Evolutionary conservation across 2,113 vertebrate genomes (phyloP), one percentile per base, ranked within the genome.

Genomic region (Erinaceus europaeus): DNA sequence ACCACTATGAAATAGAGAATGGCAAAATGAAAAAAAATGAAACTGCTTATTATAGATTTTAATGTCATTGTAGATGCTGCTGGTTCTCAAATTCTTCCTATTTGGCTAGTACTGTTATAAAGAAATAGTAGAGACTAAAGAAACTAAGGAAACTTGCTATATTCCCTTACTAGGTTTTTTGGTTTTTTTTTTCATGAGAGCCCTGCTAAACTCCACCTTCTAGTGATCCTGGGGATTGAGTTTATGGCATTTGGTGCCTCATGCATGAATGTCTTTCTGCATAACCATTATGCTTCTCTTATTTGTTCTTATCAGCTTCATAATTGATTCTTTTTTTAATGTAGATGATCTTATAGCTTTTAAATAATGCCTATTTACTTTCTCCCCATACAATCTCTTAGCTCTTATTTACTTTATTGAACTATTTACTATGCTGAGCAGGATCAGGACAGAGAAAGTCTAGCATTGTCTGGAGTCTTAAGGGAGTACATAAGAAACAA

Each of bases 1-100:
- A 57, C 36, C n/a, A 86, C 27, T 86, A 40, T 79, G 27, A 92
- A 86, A 83, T 86, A 81, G 23, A 8, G 10, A 90, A 52, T 64
- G 27, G 25, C 17, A 55, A 10, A 83, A 61, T 38, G 52, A 57
- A 75, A n/a, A 65, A 64, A 81, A 46, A 57, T 59, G 4, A 57
- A 68, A 55, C 25, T 42, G 14, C 38, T 73, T 65, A 61, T 67
- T 88, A 86, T 75, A 9, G 34, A 78, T 87, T 87, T 53, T 13
- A 84, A 74, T 59, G 9, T 48, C 64, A 21, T 72, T 83, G 6
- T 38, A 44, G 38, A 73, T 42, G 64, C 50, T 62, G 9, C 76
- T 88, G 34, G 36, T 38, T 80, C 65, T 81, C 32, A 59, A 34
- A 13, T 9, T 67, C 87, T 80, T 76, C 67, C 73, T 64, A 55